Evolutionary conservation across 2,113 vertebrate species (phyloP).

Genomic region (Heterochromis multidens): DNA sequence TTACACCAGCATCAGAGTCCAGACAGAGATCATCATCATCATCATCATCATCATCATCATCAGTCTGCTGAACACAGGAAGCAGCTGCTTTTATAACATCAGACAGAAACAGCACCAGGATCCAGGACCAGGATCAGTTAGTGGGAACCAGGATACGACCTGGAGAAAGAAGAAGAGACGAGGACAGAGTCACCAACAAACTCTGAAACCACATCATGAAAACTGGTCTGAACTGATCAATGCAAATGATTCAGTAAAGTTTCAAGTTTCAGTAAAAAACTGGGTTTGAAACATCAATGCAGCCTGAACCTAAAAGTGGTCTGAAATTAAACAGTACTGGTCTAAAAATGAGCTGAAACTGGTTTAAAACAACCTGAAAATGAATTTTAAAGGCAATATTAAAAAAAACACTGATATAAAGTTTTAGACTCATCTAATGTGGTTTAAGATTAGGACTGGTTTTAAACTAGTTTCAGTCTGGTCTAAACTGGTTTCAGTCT

Average conservation of each 20-base stretch:
- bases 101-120: rapidly evolving
- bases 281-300: rapidly evolving
- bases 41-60: background rate
- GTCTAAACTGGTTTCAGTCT: background rate
- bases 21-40: background rate
- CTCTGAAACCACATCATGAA: rapidly evolving
- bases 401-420: too few relatives aligned
- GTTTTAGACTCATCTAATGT: background rate
- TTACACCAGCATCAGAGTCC: too few relatives aligned
- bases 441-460: rapidly evolving
- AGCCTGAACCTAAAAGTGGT: rapidly evolving
- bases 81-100: rapidly evolving
- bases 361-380: too few relatives aligned
- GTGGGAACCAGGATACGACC: background rate
- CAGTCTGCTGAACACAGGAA: background rate
- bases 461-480: rapidly evolving
- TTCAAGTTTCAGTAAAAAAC: rapidly evolving
- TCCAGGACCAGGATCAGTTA: rapidly evolving
- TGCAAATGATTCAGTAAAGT: rapidly evolving
- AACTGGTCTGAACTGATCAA: rapidly evolving
- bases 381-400: too few relatives aligned
- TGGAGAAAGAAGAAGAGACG: background rate
- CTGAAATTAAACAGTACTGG: background rate
- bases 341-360: too few relatives aligned
- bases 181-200: rapidly evolving